These are phyloP conservation scores for Tenrec ecaudatus DNA, from an alignment of 2,113 vertebrate genomes.

Conservation along the genomic window DNA sequence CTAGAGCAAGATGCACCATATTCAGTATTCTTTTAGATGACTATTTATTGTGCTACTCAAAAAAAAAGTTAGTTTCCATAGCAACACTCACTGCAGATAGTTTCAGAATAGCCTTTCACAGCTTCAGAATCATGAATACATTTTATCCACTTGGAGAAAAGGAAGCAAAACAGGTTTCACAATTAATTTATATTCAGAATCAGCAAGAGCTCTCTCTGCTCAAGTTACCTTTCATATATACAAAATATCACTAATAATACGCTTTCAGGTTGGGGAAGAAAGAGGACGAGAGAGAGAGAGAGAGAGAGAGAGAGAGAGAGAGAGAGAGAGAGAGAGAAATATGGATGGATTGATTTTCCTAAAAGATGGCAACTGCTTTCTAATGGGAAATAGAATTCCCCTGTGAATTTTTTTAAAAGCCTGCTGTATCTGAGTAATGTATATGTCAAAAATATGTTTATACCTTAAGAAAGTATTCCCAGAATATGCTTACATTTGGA, in stretches of 20 bases:
- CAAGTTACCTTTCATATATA: constrained; percentile 11
- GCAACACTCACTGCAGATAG: constrained; percentile 74
- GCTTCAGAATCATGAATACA: constrained; percentile 67
- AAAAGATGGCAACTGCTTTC: constrained; percentile 9
- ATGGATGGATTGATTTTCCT: too few species aligned
- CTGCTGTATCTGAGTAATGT: not conserved
- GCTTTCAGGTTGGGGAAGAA: not conserved
- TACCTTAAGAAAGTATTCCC: not conserved
- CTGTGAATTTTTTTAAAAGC: constrained; percentile 1
- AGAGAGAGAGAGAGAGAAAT: too few species aligned
- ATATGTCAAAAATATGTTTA: not conserved
- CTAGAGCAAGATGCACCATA: constrained; percentile 44
- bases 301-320: not conserved
- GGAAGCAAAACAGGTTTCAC: constrained; percentile 41
- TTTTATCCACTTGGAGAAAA: constrained; percentile 62
- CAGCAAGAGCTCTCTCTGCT: constrained; percentile 22
- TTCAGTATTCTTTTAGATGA: constrained; percentile 72
- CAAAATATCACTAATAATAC: constrained; percentile 53
- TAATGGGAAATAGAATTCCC: not conserved
- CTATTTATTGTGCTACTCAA: constrained; percentile 73
- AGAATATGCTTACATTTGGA: not conserved
- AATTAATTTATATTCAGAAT: constrained; percentile 67
- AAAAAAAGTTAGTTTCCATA: constrained; percentile 75
- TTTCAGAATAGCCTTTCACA: constrained; percentile 75
- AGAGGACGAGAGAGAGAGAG: not conserved